A percentile compares a stretch with the other conserved stretches of the same genome.
phyloP scores from a whole-genome alignment of 2,113 vertebrate genomes.

The Phaethornis superciliosus region DNA sequence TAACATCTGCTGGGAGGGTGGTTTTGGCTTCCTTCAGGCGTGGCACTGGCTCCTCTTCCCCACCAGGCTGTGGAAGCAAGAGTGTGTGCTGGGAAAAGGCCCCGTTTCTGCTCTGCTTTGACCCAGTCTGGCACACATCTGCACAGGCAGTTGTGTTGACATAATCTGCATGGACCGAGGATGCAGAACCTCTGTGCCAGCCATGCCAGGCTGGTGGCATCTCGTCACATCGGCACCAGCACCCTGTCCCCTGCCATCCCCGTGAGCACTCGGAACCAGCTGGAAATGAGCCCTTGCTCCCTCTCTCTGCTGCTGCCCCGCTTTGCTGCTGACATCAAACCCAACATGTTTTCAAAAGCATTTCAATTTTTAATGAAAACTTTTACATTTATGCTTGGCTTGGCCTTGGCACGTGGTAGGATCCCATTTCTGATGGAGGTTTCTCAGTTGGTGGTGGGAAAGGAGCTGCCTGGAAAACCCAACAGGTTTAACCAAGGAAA shows the following conservation, averaged over 20 bases:
- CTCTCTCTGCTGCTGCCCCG: not conserved
- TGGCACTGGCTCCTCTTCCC: not conserved
- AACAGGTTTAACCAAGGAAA: not conserved
- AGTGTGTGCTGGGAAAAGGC: not conserved
- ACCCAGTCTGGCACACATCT: fast-evolving
- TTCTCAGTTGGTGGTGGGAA: fast-evolving
- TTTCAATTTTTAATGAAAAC: conserved; percentile 6
- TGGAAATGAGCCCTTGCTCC: not conserved
- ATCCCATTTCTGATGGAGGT: not conserved
- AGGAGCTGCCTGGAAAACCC: not conserved
- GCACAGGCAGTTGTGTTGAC: fast-evolving
- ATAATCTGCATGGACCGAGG: not conserved
- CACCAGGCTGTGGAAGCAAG: fast-evolving
- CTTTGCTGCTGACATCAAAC: not conserved
- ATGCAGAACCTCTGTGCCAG: fast-evolving
- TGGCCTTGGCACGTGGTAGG: fast-evolving
- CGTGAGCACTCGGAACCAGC: fast-evolving
- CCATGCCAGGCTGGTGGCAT: not conserved
- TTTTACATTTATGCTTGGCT: not conserved
- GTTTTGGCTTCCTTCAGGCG: not conserved
- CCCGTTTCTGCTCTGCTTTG: not conserved
- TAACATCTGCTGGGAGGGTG: fast-evolving
- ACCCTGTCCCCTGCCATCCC: not conserved
- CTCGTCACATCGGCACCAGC: fast-evolving
- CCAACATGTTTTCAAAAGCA: not conserved